Conservation (phyloP, 2,113 vertebrate species). For the Amblyopsis rosae region DNA sequence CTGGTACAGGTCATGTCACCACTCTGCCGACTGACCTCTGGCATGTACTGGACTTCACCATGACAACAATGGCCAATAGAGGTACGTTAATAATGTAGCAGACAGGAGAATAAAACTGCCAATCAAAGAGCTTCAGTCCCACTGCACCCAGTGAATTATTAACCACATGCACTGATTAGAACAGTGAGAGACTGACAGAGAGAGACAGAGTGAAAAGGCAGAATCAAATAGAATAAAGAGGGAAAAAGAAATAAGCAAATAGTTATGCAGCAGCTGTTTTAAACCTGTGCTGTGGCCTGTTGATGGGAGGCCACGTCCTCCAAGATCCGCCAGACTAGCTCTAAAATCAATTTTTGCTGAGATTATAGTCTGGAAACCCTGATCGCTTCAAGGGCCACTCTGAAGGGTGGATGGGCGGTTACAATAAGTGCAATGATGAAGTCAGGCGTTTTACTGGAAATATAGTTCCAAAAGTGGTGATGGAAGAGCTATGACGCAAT, state of each 20-base stretch:
- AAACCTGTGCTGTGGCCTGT: conserved; percentile 17
- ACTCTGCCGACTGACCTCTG: conserved; percentile 40
- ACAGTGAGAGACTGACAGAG: conserved; percentile 26
- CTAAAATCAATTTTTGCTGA: too few relatives aligned
- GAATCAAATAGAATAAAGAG: not conserved
- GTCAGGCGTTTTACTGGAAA: too few relatives aligned
- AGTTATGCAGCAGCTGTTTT: conserved; percentile 37
- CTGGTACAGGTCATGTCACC: conserved; percentile 33
- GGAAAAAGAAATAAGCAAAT: conserved; percentile 21
- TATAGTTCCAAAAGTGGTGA: too few relatives aligned
- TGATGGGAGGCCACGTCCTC: conserved; percentile 16
- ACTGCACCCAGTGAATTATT: conserved; percentile 75
- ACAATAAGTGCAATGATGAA: too few relatives aligned
- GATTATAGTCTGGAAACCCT: too few relatives aligned
- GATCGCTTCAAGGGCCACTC: too few relatives aligned
- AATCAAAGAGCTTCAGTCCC: conserved; percentile 70
- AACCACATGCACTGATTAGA: conserved; percentile 74
- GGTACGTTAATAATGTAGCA: conserved; percentile 74
- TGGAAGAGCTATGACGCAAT: too few relatives aligned
- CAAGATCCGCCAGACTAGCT: too few relatives aligned
- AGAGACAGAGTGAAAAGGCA: not conserved
- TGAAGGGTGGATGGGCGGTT: too few relatives aligned
- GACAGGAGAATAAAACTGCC: conserved; percentile 73
- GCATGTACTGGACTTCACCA: conserved; percentile 44
- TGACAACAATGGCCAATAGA: conserved; percentile 55